phyloP scores from a whole-genome alignment of 2,888 invertebrate genomes.

The Calliopum simillimum region DNA sequence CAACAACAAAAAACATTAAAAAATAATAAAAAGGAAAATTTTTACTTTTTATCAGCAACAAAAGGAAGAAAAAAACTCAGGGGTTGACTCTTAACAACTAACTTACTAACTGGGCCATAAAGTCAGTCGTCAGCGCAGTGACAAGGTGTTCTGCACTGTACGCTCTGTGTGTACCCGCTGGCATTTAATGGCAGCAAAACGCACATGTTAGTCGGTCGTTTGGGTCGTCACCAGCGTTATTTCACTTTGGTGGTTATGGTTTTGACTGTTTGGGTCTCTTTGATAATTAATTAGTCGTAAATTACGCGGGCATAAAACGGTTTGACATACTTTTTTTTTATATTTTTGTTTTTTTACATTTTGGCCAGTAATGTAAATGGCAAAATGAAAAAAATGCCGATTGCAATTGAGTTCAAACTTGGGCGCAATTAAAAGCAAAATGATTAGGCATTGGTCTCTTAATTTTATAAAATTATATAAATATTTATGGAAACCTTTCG shows the following conservation, averaged over 20 bases:
- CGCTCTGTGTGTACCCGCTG: neutral
- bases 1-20: too few species aligned
- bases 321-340: slow-evolving; percentile 60
- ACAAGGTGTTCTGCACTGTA: slow-evolving; percentile 17
- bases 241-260: slow-evolving; percentile 14
- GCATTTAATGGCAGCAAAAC: slow-evolving; percentile 29
- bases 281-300: slow-evolving; percentile 55
- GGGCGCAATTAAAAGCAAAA: neutral
- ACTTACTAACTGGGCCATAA: slow-evolving; percentile 33
- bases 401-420: neutral
- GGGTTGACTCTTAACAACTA: slow-evolving; percentile 26
- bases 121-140: slow-evolving; percentile 14
- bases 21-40: neutral
- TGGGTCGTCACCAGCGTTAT: slow-evolving; percentile 16
- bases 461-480: too few species aligned
- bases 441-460: too few species aligned
- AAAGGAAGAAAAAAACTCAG: neutral
- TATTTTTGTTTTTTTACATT: slow-evolving; percentile 43
- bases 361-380: slow-evolving; percentile 26
- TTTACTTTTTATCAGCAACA: slow-evolving; percentile 16
- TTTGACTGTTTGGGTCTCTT: slow-evolving; percentile 36
- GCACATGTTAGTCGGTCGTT: slow-evolving; percentile 24
- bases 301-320: slow-evolving; percentile 62
- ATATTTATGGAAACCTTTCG: too few species aligned
- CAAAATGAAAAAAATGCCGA: neutral